Base-by-base conservation (phyloP, 2,113 vertebrate genomes). In the Ophthalmotilapia sp. region DNA sequence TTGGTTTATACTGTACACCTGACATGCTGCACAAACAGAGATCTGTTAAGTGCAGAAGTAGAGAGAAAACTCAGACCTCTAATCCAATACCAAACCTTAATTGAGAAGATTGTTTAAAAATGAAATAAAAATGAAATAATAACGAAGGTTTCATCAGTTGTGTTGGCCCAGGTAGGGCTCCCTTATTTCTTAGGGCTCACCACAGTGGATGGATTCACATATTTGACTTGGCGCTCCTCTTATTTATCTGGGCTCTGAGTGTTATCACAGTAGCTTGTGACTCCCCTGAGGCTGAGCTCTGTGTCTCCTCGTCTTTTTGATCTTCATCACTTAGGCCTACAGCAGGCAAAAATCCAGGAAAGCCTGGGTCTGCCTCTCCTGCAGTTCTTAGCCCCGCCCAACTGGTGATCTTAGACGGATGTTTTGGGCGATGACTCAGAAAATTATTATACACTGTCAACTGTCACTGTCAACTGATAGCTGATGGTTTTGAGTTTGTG, bases 331-430 rank as follows among this genome's bases (percentile, higher is more conserved):
- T 70, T 26, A 70, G 21, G 36, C 38, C 2, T 70, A 70, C 21
- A 47, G 0, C 14, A 47, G 68, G 40, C 14, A 73, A 26, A 73
- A 29, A 47, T 73, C 8, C 21, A 73, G 21, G 13, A 73, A 45
- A 73, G 68, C 38, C 65, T 42, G n/a, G n/a, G 38, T 9, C 65
- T 70, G n/a, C 38, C n/a, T 70, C 3, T 21, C 65, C n/a, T 40
- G 38, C n/a, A 23, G 65, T 42, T 70, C 36, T 70, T 70, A 70
- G 12, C n/a, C 60, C 19, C 4, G 2, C 6, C 65, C 38, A 8
- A 31, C 1, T 77, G 42, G 15, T 1, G 15, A 77, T 77, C 26
- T 0, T 31, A 0, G 42, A 77, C 6, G 1, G 42, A 31, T 49
- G 42, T 31, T 49, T 77, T 49, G 70, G 42, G 2, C 31, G 45